phyloP scores from a whole-genome alignment of 1,140 invertebrate species.

The Trichonephila inaurata region DNA sequence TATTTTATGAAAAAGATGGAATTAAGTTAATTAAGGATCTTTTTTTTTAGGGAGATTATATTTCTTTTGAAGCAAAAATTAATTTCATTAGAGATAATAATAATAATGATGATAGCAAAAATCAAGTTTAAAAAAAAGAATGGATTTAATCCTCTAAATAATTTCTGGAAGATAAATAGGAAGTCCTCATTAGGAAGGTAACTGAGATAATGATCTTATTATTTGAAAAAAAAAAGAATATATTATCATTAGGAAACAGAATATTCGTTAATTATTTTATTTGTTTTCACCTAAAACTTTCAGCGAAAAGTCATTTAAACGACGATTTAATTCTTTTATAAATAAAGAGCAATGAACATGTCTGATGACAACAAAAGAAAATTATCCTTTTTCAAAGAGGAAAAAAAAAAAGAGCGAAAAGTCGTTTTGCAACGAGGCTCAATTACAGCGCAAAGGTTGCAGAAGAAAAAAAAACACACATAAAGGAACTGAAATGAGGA shows the following conservation, averaged over 20 bases:
- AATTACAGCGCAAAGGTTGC: constrained; percentile 16
- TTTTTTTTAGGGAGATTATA: background rate
- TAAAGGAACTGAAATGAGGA: background rate
- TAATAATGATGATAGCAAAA: background rate
- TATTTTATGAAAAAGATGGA: no score
- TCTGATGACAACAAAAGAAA: background rate
- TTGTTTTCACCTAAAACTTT: background rate
- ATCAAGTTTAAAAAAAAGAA: background rate
- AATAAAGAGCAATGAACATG: background rate
- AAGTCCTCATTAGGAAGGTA: background rate
- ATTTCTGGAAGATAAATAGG: background rate
- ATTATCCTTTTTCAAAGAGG: background rate
- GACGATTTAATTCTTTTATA: background rate
- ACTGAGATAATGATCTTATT: background rate
- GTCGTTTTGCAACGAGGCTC: constrained; percentile 19
- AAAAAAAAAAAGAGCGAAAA: background rate
- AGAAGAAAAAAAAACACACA: background rate
- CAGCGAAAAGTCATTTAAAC: constrained; percentile 7
- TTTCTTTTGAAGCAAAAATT: background rate
- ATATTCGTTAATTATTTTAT: constrained; percentile 1
- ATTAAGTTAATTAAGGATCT: background rate
- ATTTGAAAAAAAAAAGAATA: no score
- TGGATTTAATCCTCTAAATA: background rate
- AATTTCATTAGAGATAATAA: background rate
- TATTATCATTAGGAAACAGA: no score